Evolutionary conservation across 2,113 vertebrate genomes (phyloP).

Genomic region (Thamnophis sirtalis): DNA sequence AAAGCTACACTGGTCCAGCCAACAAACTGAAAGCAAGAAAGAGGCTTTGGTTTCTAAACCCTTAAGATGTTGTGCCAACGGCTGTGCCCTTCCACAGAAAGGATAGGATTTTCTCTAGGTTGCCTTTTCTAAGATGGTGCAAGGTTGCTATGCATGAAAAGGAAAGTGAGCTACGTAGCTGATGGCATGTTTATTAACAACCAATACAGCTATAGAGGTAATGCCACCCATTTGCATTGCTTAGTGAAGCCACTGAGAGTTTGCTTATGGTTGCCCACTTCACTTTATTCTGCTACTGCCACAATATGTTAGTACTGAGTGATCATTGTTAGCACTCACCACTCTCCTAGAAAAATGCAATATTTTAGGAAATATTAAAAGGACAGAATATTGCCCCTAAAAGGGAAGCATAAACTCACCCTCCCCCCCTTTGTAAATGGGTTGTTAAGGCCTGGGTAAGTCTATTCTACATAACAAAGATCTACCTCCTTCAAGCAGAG

Average conservation of each 20-base stretch:
- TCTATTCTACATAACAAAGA: too few relatives aligned
- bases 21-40: fast-evolving
- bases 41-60: not conserved
- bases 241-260: not conserved
- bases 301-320: not conserved
- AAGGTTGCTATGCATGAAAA: not conserved
- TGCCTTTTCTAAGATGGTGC: not conserved
- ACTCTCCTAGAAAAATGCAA: too few relatives aligned
- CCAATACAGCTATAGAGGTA: not conserved
- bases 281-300: not conserved
- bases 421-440: too few relatives aligned
- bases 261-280: not conserved
- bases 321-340: not conserved
- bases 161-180: not conserved
- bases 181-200: not conserved
- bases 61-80: not conserved
- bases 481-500: too few relatives aligned
- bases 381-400: too few relatives aligned
- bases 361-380: too few relatives aligned
- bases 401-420: too few relatives aligned
- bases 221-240: not conserved
- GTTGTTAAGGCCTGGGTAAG: too few relatives aligned
- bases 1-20: not conserved
- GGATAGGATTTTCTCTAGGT: not conserved
- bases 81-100: not conserved